Evolutionary conservation across 1,140 invertebrate genomes (phyloP), one percentile per base, ranked within the genome.

Genomic region (Samia ricini): DNA sequence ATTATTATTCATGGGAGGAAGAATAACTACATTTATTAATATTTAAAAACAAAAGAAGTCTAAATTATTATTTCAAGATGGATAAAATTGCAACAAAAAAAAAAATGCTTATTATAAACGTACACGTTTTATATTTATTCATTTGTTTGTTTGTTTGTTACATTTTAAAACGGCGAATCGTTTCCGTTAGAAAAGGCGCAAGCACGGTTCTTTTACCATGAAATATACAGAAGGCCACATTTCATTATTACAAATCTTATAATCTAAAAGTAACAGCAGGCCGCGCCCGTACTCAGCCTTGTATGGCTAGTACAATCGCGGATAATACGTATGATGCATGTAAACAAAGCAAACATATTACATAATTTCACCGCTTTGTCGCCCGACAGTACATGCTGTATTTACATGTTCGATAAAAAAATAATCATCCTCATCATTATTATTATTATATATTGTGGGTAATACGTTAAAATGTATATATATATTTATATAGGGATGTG

Each of bases 1-100:
- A 88, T 88, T 88, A 88, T 89, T 88, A 86, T 82, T 87, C 79
- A 81, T 79, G 51, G 6, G 10, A 52, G 22, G 83, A 83, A 85
- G 76, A 20, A 59, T 79, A 81, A 80, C 77, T 83, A 82, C 78
- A 81, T 80, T 62, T 64, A 60, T 65, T 60, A 79, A 79, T 83
- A 86, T 78, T 82, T 82, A 81, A 85, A 84, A 77, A n/a, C n/a
- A n/a, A n/a, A n/a, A n/a, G n/a, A n/a, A n/a, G n/a, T n/a, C n/a
- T n/a, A n/a, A 69, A 71, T 66, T 71, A 76, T 83, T 77, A 77
- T 81, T 71, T 76, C 85, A 76, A 84, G 76, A 79, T 70, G 70
- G 77, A 73, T 86, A 86, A 77, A 68, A 76, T 64, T 74, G 7
- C 83, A 83, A 70, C 85, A 24, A 85, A 22, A 22, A 15, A 61